Conservation (phyloP, 2,113 vertebrate species). For the Dryoscopus gambensis region DNA sequence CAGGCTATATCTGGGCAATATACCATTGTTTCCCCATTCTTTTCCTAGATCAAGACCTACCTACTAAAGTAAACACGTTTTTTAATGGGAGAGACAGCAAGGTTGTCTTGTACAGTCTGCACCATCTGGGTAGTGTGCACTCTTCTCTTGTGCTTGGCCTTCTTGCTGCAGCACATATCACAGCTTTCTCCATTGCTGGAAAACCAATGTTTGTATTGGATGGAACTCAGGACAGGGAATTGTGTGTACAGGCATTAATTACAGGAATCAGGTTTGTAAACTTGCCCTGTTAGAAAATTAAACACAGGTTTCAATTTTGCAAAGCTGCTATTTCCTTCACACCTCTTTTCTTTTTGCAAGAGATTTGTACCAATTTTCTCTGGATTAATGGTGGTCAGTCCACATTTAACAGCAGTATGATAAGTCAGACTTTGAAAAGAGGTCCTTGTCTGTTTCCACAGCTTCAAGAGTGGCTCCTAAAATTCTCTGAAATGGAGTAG, state of each 20-base stretch:
- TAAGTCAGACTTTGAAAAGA: neutral
- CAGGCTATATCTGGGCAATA: neutral
- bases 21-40: neutral
- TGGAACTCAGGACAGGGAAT: neutral
- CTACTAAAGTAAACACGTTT: neutral
- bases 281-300: constrained; percentile 4
- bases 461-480: neutral
- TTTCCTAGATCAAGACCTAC: neutral
- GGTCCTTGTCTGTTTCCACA: neutral
- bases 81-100: neutral
- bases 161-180: neutral
- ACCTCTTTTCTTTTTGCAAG: constrained; percentile 6
- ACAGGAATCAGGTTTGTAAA: constrained; percentile 15
- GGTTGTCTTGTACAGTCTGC: neutral
- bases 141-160: neutral
- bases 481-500: neutral
- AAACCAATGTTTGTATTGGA: constrained; percentile 18
- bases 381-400: neutral
- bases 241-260: constrained; percentile 2
- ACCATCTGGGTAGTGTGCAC: neutral
- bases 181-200: neutral
- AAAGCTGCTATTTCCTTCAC: constrained; percentile 39
- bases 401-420: neutral
- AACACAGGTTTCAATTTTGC: constrained; percentile 3
- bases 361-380: constrained; percentile 6